Evolutionary conservation across 2,888 invertebrate species (phyloP).

Genomic region (Morpho deidamia): DNA sequence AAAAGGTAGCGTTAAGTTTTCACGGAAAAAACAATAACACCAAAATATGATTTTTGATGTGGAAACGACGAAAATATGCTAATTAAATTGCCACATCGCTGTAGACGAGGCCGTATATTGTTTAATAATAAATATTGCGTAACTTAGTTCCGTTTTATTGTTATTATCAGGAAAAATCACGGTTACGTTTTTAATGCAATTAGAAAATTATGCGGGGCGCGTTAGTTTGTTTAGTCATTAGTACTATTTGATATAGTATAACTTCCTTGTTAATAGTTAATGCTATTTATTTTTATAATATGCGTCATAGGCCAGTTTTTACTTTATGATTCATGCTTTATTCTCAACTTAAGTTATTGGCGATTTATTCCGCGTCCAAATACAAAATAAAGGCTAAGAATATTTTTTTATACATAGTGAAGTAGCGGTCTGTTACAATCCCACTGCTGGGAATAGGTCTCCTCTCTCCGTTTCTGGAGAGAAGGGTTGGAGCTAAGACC

Average conservation of each 20-base stretch:
- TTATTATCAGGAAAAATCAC: slow-evolving; percentile 30
- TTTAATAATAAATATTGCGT: slow-evolving; percentile 49
- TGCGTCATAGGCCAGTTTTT: no score
- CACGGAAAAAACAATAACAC: background rate
- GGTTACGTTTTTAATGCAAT: slow-evolving; percentile 14
- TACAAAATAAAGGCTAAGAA: no score
- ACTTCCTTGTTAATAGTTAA: background rate
- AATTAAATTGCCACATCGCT: slow-evolving; percentile 54
- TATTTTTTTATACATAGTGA: no score
- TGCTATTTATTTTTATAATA: background rate
- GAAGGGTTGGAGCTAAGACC: no score
- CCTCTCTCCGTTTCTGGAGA: no score
- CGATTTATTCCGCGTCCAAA: no score
- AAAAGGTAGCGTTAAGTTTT: no score
- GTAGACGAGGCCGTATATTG: slow-evolving; percentile 46
- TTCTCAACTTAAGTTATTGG: no score
- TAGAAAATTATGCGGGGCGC: slow-evolving; percentile 26
- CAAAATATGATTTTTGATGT: slow-evolving; percentile 24
- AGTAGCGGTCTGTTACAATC: no score
- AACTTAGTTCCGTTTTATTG: slow-evolving; percentile 49
- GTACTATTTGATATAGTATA: slow-evolving; percentile 1
- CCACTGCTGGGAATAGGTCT: no score
- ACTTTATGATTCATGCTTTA: no score
- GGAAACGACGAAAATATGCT: slow-evolving; percentile 47
- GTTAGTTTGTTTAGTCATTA: slow-evolving; percentile 22